phyloP scores from a whole-genome alignment of 2,113 vertebrate genomes.

The Corvus moneduloides region DNA sequence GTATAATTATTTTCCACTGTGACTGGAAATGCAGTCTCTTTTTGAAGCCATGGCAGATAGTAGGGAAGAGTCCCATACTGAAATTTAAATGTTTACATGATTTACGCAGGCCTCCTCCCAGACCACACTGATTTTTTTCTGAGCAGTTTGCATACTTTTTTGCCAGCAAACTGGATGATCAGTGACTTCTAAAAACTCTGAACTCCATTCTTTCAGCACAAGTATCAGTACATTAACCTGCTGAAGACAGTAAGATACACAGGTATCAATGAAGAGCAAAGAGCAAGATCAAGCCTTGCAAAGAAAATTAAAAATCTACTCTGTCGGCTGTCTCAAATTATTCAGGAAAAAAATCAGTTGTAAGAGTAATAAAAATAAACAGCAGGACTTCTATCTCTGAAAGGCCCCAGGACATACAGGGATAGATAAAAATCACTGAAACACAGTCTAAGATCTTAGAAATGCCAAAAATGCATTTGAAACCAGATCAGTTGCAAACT shows the following conservation, averaged over 20 bases:
- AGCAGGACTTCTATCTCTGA: not conserved
- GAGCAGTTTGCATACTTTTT: not conserved
- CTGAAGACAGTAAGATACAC: not conserved
- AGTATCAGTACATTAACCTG: not conserved
- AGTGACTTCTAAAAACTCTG: not conserved
- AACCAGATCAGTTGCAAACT: not conserved
- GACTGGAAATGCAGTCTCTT: not conserved
- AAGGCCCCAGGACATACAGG: not conserved
- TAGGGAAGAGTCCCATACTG: not conserved
- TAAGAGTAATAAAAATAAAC: conserved; percentile 28
- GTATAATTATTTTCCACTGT: not conserved
- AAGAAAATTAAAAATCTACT: not conserved
- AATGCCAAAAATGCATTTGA: conserved; percentile 34
- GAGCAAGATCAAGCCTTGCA: not conserved
- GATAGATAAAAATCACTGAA: conserved; percentile 41
- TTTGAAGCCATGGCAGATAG: not conserved
- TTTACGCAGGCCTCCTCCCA: not conserved
- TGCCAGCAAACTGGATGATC: not conserved
- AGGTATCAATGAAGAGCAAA: not conserved
- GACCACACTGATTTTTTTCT: not conserved
- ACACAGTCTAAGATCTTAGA: conserved; percentile 2
- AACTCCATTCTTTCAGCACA: not conserved
- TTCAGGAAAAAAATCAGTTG: not conserved
- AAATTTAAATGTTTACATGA: not conserved
- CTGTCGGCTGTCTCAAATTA: not conserved